Percentiles rank a stretch among this genome's conserved stretches.
Evolutionary conservation across 2,113 vertebrate genomes (phyloP).

Genomic region (Lamprotornis superbus): DNA sequence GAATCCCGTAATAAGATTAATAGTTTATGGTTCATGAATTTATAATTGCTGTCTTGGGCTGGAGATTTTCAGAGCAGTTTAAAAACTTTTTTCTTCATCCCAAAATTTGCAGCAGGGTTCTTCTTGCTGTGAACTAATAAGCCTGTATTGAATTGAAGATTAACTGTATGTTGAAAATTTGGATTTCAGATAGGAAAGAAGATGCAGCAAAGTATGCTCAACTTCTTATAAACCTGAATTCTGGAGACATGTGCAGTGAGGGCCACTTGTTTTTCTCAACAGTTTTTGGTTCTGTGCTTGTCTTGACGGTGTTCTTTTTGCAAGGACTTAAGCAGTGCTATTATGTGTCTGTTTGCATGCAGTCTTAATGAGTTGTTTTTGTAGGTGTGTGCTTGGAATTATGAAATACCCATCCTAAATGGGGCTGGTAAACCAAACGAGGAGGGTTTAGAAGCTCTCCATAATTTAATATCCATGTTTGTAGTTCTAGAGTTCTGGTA

Average conservation of each 20-base stretch:
- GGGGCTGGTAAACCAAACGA: neutral
- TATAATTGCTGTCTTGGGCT: neutral
- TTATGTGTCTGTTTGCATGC: neutral
- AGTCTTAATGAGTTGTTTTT: neutral
- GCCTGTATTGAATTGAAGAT: neutral
- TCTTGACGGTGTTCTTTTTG: neutral
- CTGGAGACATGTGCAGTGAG: neutral
- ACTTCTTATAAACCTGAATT: neutral
- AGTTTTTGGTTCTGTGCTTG: neutral
- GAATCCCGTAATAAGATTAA: neutral
- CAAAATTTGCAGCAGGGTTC: neutral
- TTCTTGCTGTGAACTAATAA: neutral
- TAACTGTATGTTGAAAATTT: neutral
- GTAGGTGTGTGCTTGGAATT: neutral
- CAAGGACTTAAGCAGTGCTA: neutral
- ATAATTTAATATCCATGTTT: neutral
- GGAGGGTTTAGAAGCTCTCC: neutral
- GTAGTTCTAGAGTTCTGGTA: neutral
- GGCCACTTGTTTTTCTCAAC: neutral
- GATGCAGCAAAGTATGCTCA: neutral
- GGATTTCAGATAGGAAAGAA: neutral
- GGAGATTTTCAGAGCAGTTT: neutral
- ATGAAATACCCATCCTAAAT: neutral
- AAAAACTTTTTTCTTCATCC: neutral
- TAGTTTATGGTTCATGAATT: neutral